Evolutionary conservation across 2,113 vertebrate genomes (phyloP).

Genomic region (Dipodomys merriami): DNA sequence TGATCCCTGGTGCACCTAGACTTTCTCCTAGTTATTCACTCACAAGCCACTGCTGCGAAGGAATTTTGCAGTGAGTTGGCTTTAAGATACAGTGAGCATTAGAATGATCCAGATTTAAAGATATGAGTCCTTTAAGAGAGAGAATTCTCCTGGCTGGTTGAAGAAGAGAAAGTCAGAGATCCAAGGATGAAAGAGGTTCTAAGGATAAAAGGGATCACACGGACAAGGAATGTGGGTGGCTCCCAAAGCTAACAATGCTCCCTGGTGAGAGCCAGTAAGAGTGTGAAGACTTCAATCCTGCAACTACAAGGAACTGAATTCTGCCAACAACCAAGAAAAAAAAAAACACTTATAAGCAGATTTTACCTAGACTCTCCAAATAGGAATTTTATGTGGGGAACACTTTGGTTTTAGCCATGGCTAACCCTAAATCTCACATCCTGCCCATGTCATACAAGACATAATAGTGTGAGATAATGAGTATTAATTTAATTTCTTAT

Average conservation of each 20-base stretch:
- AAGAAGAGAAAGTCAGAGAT: not conserved
- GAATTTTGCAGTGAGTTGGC: not conserved
- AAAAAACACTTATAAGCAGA: not conserved
- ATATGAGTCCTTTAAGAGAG: not conserved
- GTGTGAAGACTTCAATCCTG: not conserved
- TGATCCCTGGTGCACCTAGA: not conserved
- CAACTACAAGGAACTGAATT: not conserved
- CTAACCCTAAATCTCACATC: not conserved
- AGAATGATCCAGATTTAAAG: not conserved
- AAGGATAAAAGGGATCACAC: not conserved
- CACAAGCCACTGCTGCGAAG: not conserved
- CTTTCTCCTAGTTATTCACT: not conserved
- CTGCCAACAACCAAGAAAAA: not conserved
- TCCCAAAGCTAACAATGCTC: not conserved
- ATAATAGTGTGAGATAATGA: not conserved
- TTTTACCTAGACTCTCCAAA: not conserved
- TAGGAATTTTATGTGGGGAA: not conserved
- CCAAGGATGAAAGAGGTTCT: not conserved
- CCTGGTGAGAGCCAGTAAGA: not conserved
- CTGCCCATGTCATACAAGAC: not conserved
- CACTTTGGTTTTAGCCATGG: not conserved
- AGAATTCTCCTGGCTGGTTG: not conserved
- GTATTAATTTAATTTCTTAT: slow-evolving; percentile 6
- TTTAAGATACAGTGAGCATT: not conserved
- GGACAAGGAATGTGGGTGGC: not conserved